Conservation (phyloP, 53 echinoderm and acorn worm genomes). For the Echinometra lucunter region DNA sequence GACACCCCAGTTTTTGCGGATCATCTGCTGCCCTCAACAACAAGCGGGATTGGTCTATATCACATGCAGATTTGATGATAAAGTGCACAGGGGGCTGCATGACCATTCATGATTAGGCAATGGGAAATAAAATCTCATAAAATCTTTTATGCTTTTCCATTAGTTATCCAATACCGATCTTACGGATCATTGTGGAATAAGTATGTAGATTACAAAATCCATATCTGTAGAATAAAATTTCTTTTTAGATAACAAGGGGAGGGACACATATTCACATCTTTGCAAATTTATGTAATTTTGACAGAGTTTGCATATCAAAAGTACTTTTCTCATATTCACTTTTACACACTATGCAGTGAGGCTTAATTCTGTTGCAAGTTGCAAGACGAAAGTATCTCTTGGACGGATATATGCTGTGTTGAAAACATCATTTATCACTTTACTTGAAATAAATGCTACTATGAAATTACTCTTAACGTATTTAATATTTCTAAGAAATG, state of each 20-base stretch:
- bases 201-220: neutral
- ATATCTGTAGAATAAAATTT: neutral
- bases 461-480: neutral
- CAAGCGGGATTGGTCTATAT: too few relatives aligned
- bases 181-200: neutral
- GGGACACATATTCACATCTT: neutral
- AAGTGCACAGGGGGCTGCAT: too few relatives aligned
- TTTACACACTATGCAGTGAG: neutral
- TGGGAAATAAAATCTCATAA: too few relatives aligned
- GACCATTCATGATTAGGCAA: too few relatives aligned
- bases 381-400: neutral
- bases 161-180: neutral
- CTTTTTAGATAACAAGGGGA: neutral
- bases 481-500: neutral
- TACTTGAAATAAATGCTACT: neutral
- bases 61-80: too few relatives aligned
- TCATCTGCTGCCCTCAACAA: too few relatives aligned
- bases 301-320: slow-evolving; percentile 21
- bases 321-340: neutral
- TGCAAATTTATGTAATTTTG: neutral
- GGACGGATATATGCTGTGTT: neutral
- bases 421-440: neutral
- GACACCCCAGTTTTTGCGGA: too few relatives aligned
- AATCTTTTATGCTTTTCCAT: neutral
- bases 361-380: neutral